phyloP scores from a whole-genome alignment of 2,113 vertebrate species.

The Epinephelus fuscoguttatus region DNA sequence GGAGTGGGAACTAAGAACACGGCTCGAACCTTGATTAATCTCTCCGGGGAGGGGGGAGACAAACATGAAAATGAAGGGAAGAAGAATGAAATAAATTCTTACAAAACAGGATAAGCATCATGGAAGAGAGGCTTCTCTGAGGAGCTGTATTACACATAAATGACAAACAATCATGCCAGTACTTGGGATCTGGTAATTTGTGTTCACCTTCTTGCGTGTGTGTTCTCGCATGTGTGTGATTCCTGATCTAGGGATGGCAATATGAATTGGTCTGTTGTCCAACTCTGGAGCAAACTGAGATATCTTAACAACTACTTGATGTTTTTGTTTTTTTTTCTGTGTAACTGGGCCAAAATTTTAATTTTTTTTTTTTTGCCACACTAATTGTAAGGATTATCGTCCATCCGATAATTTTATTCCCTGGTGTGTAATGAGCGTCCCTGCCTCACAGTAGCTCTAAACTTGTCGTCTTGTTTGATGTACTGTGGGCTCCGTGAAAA shows the following conservation, averaged over 20 bases:
- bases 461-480: neutral
- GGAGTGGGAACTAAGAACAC: constrained; percentile 33
- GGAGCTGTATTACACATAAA: constrained; percentile 44
- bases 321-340: neutral
- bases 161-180: constrained; percentile 21
- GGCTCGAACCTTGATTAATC: constrained; percentile 47
- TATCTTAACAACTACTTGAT: neutral
- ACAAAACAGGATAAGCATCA: constrained; percentile 20
- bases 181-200: neutral
- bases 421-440: neutral
- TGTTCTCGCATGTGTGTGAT: neutral
- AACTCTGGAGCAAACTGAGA: too few relatives aligned
- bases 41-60: constrained; percentile 29
- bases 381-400: neutral
- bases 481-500: constrained; percentile 19
- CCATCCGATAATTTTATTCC: neutral
- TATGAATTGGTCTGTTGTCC: neutral
- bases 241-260: neutral
- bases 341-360: too few relatives aligned
- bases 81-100: constrained; percentile 21
- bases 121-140: constrained; percentile 9
- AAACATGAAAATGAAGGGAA: constrained; percentile 12
- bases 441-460: neutral
- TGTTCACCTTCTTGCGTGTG: neutral
- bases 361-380: neutral